A percentile compares a stretch with the other conserved stretches of the same genome.
phyloP scores from a whole-genome alignment of 1,140 invertebrate genomes.

The Cardiocondyla obscurior region DNA sequence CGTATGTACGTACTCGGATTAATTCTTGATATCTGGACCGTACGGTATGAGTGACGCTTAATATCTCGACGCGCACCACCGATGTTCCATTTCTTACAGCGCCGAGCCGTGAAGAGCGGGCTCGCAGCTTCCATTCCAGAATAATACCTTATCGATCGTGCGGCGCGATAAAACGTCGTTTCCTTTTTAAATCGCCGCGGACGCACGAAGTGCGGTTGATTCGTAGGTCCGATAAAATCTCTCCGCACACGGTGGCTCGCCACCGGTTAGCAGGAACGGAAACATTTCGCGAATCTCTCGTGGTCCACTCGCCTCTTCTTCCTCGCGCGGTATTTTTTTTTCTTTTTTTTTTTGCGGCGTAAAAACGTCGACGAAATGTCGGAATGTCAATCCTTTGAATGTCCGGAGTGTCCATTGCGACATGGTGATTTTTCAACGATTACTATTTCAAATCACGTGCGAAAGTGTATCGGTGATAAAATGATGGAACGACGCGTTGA shows the following conservation, averaged over 20 bases:
- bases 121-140: slow-evolving; percentile 50
- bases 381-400: slow-evolving; percentile 67
- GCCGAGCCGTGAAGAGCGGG: slow-evolving; percentile 36
- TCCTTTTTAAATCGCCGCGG: slow-evolving; percentile 67
- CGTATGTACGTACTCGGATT: slow-evolving; percentile 4
- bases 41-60: slow-evolving; percentile 48
- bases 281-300: slow-evolving; percentile 59
- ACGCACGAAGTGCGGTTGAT: slow-evolving; percentile 64
- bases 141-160: slow-evolving; percentile 63
- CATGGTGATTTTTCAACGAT: slow-evolving; percentile 53
- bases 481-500: neutral
- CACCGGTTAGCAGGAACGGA: slow-evolving; percentile 57
- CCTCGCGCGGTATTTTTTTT: neutral
- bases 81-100: slow-evolving; percentile 54
- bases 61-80: slow-evolving; percentile 50
- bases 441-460: neutral
- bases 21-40: slow-evolving; percentile 15
- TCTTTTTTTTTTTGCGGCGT: slow-evolving; percentile 36
- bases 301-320: neutral
- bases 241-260: slow-evolving; percentile 29
- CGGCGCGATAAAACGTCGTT: slow-evolving; percentile 58
- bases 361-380: slow-evolving; percentile 70
- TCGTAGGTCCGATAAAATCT: slow-evolving; percentile 44
- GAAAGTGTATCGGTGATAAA: neutral
- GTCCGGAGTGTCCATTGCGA: neutral